Evolutionary conservation across 2,797 vertebrate genomes (phyloP).

Genomic region (Peromyscus aztecus): DNA sequence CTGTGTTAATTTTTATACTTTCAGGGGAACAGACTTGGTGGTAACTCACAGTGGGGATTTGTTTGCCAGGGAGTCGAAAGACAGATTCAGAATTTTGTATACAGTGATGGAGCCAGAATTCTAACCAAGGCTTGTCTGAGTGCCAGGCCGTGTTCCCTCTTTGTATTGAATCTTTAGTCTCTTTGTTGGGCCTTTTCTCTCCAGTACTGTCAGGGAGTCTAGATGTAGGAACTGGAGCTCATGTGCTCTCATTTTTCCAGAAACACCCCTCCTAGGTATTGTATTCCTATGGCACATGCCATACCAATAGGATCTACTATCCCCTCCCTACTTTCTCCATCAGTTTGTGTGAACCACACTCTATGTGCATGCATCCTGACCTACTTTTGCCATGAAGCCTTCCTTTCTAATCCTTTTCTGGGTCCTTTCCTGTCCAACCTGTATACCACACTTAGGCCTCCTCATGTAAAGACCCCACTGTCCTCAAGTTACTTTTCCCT

Average conservation of each 20-base stretch:
- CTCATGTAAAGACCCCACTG: background rate
- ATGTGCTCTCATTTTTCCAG: background rate
- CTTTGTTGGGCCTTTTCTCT: background rate
- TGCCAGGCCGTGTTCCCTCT: background rate
- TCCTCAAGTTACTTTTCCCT: constrained; percentile 27
- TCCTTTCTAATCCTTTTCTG: background rate
- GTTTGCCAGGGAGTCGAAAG: background rate
- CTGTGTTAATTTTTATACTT: constrained; percentile 12
- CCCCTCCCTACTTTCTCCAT: background rate
- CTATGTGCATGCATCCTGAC: background rate
- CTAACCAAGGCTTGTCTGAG: background rate
- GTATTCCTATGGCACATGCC: background rate
- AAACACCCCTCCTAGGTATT: background rate
- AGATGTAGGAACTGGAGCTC: background rate
- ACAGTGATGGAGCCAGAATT: background rate
- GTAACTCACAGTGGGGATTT: background rate
- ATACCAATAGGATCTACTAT: background rate
- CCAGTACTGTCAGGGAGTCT: background rate
- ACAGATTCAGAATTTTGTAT: background rate
- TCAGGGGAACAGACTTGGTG: too few relatives aligned
- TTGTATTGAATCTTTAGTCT: background rate
- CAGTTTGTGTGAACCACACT: background rate
- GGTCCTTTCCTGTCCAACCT: background rate
- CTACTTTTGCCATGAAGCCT: background rate
- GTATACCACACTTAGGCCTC: background rate